Evolutionary conservation across 2,888 invertebrate species (phyloP).

Genomic region (Parasteatoda lunata): DNA sequence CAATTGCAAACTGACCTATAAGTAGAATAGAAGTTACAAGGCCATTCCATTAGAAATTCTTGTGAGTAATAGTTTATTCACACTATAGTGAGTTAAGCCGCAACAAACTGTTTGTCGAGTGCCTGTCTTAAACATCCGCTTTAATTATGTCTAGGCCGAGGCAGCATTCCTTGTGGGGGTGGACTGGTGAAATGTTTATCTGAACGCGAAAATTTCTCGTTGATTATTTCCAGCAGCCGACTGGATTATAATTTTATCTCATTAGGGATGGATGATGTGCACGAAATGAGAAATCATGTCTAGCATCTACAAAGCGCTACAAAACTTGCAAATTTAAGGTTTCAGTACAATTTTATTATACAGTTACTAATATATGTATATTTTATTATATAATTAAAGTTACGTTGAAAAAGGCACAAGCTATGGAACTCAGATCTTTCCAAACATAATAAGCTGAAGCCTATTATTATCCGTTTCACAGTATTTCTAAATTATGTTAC

Average conservation of each 20-base stretch:
- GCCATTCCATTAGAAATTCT: background rate
- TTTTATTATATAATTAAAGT: constrained; percentile 40
- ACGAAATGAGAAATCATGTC: constrained; percentile 14
- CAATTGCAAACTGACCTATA: no score
- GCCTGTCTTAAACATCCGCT: constrained; percentile 12
- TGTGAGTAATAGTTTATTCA: constrained; percentile 4
- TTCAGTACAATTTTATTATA: constrained; percentile 32
- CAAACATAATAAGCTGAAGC: constrained; percentile 47
- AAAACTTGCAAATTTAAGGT: constrained; percentile 8
- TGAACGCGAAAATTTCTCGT: constrained; percentile 23
- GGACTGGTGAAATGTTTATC: constrained; percentile 33
- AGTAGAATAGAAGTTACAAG: background rate
- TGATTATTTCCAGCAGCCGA: constrained; percentile 36
- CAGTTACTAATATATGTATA: constrained; percentile 32
- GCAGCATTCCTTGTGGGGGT: constrained; percentile 14
- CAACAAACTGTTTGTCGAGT: background rate
- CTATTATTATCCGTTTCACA: constrained; percentile 50
- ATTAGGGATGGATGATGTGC: constrained; percentile 19
- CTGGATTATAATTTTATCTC: constrained; percentile 52
- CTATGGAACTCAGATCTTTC: constrained; percentile 38
- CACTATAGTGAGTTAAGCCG: background rate
- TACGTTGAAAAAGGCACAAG: constrained; percentile 45
- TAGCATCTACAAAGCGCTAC: background rate
- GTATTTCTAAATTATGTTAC: constrained; percentile 37
- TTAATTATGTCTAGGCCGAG: constrained; percentile 24